These are phyloP conservation scores for Aphelenchoides bicaudatus DNA, from an alignment of 2,888 invertebrate genomes.

Conservation along the genomic window DNA sequence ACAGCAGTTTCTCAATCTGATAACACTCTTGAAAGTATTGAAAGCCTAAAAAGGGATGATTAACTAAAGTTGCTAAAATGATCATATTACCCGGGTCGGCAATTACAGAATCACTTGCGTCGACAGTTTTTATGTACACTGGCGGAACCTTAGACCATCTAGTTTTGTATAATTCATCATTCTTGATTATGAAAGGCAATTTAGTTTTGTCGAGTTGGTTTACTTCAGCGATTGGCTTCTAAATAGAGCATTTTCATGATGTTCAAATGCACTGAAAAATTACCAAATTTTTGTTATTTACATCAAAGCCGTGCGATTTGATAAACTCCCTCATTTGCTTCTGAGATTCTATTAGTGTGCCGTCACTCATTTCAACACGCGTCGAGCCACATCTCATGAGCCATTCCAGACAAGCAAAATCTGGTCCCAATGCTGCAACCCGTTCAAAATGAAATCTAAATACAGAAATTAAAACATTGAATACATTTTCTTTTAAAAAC, in stretches of 20 bases:
- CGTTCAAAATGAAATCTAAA: slow-evolving; percentile 45
- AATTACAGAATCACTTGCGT: slow-evolving; percentile 55
- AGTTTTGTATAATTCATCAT: slow-evolving; percentile 5
- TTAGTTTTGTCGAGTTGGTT: neutral
- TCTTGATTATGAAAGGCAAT: neutral
- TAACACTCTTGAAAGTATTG: slow-evolving; percentile 47
- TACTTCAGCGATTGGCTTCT: slow-evolving; percentile 1
- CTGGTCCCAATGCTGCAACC: slow-evolving; percentile 50
- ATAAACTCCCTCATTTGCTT: slow-evolving; percentile 50
- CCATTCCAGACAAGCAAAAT: slow-evolving; percentile 58
- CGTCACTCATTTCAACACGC: slow-evolving; percentile 47
- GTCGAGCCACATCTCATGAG: slow-evolving; percentile 57
- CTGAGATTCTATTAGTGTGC: slow-evolving; percentile 38
- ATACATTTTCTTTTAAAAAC: slow-evolving; percentile 19
- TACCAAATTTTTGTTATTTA: slow-evolving; percentile 22
- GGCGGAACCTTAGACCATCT: slow-evolving; percentile 33
- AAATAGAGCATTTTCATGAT: neutral
- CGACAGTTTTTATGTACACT: slow-evolving; percentile 46
- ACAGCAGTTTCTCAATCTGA: slow-evolving; percentile 29
- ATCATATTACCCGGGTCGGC: slow-evolving; percentile 51
- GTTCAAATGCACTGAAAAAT: neutral
- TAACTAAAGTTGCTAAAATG: too few species aligned
- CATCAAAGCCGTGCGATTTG: slow-evolving; percentile 30
- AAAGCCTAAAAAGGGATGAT: too few species aligned
- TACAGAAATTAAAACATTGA: neutral